A percentile compares a stretch with the other conserved stretches of the same genome.
These are phyloP conservation scores for Lamellibrachia columna DNA, from an alignment of 2,888 invertebrate species.

Conservation along the genomic window DNA sequence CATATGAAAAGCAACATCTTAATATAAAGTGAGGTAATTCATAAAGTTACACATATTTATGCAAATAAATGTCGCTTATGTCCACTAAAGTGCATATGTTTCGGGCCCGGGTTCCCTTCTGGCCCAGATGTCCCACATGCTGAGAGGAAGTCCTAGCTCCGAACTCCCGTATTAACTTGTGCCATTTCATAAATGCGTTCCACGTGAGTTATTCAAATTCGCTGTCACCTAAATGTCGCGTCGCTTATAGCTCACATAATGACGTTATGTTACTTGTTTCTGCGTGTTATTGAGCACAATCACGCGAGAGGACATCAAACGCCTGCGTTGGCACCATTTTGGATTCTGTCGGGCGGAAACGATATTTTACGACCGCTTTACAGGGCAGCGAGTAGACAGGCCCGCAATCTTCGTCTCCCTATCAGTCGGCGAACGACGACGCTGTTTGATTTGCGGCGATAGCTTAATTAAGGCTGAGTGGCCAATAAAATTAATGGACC, in stretches of 20 bases:
- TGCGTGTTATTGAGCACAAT: background rate
- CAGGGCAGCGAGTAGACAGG: background rate
- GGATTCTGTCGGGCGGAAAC: constrained; percentile 11
- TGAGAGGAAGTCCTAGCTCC: background rate
- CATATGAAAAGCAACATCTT: too few relatives aligned
- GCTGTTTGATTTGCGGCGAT: constrained; percentile 6
- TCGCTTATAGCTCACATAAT: background rate
- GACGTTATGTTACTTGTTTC: background rate
- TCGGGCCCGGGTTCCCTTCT: too few relatives aligned
- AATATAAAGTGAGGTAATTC: too few relatives aligned
- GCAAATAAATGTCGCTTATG: too few relatives aligned
- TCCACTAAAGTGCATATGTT: too few relatives aligned
- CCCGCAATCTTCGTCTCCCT: background rate
- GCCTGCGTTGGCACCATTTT: background rate
- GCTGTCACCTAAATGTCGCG: background rate
- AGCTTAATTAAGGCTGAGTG: constrained; percentile 16
- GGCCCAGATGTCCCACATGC: background rate
- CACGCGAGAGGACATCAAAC: background rate
- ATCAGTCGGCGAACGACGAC: constrained; percentile 3
- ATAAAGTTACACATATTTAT: too few relatives aligned
- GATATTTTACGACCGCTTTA: constrained; percentile 5
- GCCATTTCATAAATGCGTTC: background rate
- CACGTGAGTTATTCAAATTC: background rate
- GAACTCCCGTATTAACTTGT: background rate
- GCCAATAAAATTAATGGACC: constrained; percentile 12